Evolutionary conservation across 2,113 vertebrate species (phyloP).

Genomic region (Entosphenus tridentatus): DNA sequence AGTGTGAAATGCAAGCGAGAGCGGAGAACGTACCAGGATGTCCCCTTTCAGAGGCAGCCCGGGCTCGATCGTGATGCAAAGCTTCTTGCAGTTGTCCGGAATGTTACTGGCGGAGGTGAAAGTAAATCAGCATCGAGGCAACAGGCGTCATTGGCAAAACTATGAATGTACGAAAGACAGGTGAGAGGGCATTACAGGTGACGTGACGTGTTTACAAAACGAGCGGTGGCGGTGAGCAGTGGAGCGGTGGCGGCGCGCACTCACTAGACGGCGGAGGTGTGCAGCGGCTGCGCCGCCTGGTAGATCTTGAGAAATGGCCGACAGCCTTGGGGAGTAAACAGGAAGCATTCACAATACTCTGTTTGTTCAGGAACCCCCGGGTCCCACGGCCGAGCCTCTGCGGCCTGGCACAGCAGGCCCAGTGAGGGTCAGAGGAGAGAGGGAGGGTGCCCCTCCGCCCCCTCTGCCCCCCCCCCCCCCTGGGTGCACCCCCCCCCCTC

Average conservation of each 20-base stretch:
- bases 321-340: constrained; percentile 41
- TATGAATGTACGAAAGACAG: background rate
- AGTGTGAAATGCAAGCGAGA: too few species aligned
- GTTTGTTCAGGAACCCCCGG: background rate
- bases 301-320: constrained; percentile 96
- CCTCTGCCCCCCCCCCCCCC: too few species aligned
- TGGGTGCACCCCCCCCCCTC: too few species aligned
- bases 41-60: constrained; percentile 87
- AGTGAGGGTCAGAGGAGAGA: background rate
- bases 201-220: too few species aligned
- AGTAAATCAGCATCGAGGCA: background rate
- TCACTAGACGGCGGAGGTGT: constrained; percentile 98
- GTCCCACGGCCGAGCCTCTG: background rate
- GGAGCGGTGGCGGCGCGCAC: constrained; percentile 13
- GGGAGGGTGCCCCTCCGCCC: too few species aligned
- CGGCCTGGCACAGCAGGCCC: background rate
- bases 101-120: constrained; percentile 36
- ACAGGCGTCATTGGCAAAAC: background rate
- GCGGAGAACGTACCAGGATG: constrained; percentile 52
- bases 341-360: constrained; percentile 3
- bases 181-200: background rate
- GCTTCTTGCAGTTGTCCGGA: constrained; percentile 81
- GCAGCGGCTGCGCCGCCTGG: constrained; percentile 94
- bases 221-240: too few species aligned
- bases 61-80: constrained; percentile 94